Evolutionary conservation across 2,888 invertebrate species (phyloP).

Genomic region (Apodemia mormo): DNA sequence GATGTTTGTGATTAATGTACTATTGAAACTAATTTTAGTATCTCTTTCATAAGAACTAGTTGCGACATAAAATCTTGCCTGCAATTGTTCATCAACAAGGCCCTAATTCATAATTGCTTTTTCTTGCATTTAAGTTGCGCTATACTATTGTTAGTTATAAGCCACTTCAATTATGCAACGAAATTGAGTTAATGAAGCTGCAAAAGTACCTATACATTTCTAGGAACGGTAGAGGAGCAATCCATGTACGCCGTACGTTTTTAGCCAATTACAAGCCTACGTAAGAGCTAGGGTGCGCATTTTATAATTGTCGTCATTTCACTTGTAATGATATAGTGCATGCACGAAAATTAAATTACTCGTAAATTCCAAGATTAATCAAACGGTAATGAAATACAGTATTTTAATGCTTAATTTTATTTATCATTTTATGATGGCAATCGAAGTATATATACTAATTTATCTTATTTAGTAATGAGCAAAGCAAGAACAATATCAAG

Average conservation of each 20-base stretch:
- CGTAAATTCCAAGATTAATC: too few relatives aligned
- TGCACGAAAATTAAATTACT: too few relatives aligned
- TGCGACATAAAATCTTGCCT: neutral
- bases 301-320: conserved; percentile 67
- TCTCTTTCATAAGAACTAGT: neutral
- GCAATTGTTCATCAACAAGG: neutral
- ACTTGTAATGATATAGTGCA: too few relatives aligned
- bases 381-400: too few relatives aligned
- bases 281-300: conserved; percentile 61
- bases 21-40: too few relatives aligned
- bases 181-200: conserved; percentile 5
- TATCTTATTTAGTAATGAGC: too few relatives aligned
- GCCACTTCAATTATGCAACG: conserved; percentile 33
- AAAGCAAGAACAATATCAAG: too few relatives aligned
- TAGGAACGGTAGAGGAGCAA: conserved; percentile 18
- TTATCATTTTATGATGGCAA: too few relatives aligned
- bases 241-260: conserved; percentile 33
- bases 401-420: too few relatives aligned
- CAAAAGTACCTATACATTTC: conserved; percentile 16
- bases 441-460: too few relatives aligned
- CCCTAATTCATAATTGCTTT: neutral
- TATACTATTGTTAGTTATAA: neutral
- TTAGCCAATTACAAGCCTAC: conserved; percentile 39
- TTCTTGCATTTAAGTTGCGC: neutral
- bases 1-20: too few relatives aligned